Percentiles rank a stretch among this genome's conserved stretches.
Conservation (phyloP, 1,140 invertebrate genomes). For the Potamilus streckersoni region DNA sequence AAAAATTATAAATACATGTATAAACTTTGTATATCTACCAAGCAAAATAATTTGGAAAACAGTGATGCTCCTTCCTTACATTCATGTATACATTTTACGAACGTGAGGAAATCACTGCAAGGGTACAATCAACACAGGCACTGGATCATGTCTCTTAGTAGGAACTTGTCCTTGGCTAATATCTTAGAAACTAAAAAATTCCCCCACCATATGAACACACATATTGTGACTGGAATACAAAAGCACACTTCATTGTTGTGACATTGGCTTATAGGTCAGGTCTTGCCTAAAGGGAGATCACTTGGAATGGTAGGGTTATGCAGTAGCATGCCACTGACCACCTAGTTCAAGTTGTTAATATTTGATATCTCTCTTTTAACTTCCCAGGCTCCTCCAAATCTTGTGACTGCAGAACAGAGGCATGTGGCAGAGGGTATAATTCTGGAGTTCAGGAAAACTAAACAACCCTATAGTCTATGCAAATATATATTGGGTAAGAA, state of each 20-base stretch:
- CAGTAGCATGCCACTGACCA: too few relatives aligned
- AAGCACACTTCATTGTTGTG: neutral
- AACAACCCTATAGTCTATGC: conserved; percentile 85
- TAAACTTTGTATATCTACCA: too few relatives aligned
- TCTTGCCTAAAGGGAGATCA: neutral
- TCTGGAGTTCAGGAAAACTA: conserved; percentile 83
- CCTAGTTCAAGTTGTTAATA: neutral
- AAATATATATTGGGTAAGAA: conserved; percentile 78
- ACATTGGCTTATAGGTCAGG: too few relatives aligned
- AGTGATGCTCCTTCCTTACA: too few relatives aligned
- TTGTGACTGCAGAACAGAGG: conserved; percentile 82
- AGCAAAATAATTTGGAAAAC: too few relatives aligned
- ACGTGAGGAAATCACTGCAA: too few relatives aligned
- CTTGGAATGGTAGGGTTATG: neutral
- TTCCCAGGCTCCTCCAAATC: conserved; percentile 82
- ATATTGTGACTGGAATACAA: neutral
- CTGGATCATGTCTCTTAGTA: neutral
- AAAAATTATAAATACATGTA: too few relatives aligned
- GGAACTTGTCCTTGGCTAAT: neutral
- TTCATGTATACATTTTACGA: too few relatives aligned
- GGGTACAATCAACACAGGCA: too few relatives aligned
- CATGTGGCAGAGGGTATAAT: conserved; percentile 84
- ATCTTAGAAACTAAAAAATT: neutral
- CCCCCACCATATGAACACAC: conserved; percentile 1
- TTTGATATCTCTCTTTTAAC: conserved; percentile 42